These are phyloP conservation scores for Staurois parvus DNA, from an alignment of 2,797 vertebrate genomes.

Conservation along the genomic window DNA sequence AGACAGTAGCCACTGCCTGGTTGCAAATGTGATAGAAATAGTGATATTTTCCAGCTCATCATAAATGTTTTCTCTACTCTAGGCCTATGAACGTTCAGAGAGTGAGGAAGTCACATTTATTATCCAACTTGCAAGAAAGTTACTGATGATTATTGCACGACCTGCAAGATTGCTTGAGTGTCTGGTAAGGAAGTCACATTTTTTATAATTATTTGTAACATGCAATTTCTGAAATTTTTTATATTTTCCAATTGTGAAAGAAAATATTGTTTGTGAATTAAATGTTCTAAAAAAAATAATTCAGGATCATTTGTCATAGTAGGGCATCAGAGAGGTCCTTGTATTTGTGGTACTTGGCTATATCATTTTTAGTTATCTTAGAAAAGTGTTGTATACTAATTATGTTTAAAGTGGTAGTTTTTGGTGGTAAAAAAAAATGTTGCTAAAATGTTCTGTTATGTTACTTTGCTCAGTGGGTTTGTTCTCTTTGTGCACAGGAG, in stretches of 20 bases:
- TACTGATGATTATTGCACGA: slow-evolving; percentile 93
- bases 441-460: not conserved
- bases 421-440: too few relatives aligned
- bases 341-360: too few relatives aligned
- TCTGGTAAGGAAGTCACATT: slow-evolving; percentile 80
- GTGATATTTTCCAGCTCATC: too few relatives aligned
- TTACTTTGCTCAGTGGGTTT: not conserved
- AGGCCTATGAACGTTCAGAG: slow-evolving; percentile 94
- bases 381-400: too few relatives aligned
- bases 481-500: slow-evolving; percentile 77
- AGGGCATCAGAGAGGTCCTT: too few relatives aligned
- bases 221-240: too few relatives aligned
- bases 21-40: not conserved
- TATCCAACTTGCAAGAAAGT: slow-evolving; percentile 89
- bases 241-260: not conserved
- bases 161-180: slow-evolving; percentile 95
- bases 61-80: not conserved
- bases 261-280: not conserved
- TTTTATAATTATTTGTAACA: not conserved
- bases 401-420: too few relatives aligned
- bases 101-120: slow-evolving; percentile 92
- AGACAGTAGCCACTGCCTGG: not conserved
- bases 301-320: not conserved
- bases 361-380: too few relatives aligned
- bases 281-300: too few relatives aligned